phyloP scores from a whole-genome alignment of 2,888 invertebrate genomes.

The Allolobophora icterica region DNA sequence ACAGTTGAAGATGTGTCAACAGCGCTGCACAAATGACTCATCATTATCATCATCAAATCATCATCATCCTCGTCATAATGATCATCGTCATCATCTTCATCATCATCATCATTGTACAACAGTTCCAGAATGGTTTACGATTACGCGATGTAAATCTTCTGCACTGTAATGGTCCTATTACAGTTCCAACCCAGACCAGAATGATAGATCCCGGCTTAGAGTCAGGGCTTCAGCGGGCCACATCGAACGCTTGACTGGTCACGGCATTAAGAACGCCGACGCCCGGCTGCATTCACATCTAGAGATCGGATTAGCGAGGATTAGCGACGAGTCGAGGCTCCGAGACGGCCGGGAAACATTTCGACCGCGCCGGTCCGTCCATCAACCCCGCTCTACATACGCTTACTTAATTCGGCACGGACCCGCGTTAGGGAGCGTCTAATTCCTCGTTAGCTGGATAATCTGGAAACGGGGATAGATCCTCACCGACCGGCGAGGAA shows the following conservation, averaged over 20 bases:
- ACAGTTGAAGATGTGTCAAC: too few species aligned
- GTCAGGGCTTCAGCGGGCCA: background rate
- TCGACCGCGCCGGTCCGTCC: background rate
- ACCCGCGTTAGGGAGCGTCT: background rate
- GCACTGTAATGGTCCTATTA: background rate
- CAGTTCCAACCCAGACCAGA: background rate
- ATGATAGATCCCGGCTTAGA: background rate
- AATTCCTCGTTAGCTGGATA: background rate
- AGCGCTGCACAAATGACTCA: too few species aligned
- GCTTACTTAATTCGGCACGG: background rate
- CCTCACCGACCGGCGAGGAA: background rate
- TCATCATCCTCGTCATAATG: too few species aligned
- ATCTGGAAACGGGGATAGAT: background rate
- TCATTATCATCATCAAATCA: too few species aligned
- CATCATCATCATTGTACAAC: background rate
- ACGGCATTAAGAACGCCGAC: background rate
- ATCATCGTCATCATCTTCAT: too few species aligned
- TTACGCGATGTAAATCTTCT: background rate
- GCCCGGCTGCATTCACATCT: background rate
- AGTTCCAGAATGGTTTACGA: background rate
- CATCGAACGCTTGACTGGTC: background rate
- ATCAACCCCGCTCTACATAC: background rate
- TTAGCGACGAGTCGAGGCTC: background rate
- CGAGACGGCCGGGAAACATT: background rate
- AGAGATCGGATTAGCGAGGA: conserved; percentile 3